Percentiles rank a stretch among this genome's conserved stretches.
These are phyloP conservation scores for Styela plicata DNA, from an alignment of 23 tunicate species.

Conservation along the genomic window DNA sequence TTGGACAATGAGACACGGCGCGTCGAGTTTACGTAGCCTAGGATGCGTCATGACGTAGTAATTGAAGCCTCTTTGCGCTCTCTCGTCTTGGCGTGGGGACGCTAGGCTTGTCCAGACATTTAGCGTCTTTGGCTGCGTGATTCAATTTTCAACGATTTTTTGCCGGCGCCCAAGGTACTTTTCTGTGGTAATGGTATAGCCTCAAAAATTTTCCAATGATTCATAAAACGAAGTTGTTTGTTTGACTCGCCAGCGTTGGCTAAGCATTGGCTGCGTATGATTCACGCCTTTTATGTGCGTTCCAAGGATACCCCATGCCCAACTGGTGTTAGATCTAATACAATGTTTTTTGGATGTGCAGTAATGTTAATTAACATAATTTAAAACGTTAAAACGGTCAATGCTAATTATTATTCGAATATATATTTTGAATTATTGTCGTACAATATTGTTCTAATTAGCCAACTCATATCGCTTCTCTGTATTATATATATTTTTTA, in stretches of 20 bases:
- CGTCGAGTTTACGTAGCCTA: not conserved
- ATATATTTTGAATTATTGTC: not conserved
- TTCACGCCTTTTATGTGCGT: too few species aligned
- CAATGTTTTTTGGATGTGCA: too few species aligned
- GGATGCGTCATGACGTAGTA: not conserved
- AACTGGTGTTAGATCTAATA: too few species aligned
- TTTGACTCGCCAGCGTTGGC: too few species aligned
- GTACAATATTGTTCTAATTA: not conserved
- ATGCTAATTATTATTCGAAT: not conserved
- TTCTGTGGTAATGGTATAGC: not conserved
- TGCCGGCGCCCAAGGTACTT: not conserved
- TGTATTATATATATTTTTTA: not conserved
- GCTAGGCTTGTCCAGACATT: not conserved
- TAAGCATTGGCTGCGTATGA: too few species aligned
- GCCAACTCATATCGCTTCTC: not conserved
- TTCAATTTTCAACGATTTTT: not conserved
- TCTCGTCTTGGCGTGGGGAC: not conserved
- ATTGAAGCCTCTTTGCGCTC: not conserved
- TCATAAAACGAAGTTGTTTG: too few species aligned
- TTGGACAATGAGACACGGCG: too few species aligned
- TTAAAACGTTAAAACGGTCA: not conserved
- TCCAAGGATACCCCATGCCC: too few species aligned
- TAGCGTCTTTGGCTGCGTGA: not conserved
- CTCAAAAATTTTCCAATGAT: too few species aligned
- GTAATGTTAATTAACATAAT: too few species aligned